A percentile compares a stretch with the other conserved stretches of the same genome.
phyloP scores from a whole-genome alignment of 2,888 invertebrate genomes.

The Myathropa florea region DNA sequence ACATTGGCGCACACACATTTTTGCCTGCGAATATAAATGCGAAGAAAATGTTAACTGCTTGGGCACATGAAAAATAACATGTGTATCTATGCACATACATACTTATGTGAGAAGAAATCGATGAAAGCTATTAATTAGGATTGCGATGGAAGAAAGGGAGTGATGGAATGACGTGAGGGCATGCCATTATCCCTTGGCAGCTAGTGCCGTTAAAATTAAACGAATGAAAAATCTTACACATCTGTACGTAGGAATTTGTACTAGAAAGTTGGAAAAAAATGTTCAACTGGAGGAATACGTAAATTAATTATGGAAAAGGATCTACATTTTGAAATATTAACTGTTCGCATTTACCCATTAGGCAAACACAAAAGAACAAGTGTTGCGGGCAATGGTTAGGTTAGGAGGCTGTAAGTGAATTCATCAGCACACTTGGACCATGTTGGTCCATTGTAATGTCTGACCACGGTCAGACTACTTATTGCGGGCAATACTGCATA shows the following conservation, averaged over 20 bases:
- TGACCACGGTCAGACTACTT: too few species aligned
- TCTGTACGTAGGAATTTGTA: not conserved
- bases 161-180: not conserved
- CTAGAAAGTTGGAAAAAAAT: not conserved
- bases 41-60: not conserved
- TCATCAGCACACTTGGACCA: too few species aligned
- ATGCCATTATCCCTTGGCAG: not conserved
- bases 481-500: too few species aligned
- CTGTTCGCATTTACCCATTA: too few species aligned
- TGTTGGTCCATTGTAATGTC: too few species aligned
- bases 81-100: not conserved
- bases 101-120: not conserved
- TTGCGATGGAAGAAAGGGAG: not conserved
- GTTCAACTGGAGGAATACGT: not conserved
- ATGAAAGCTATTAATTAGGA: conserved; percentile 5
- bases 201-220: not conserved
- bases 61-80: not conserved
- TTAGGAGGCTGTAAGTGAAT: too few species aligned
- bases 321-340: not conserved
- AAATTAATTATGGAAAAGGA: not conserved
- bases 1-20: not conserved
- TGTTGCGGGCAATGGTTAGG: too few species aligned
- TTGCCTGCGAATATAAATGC: not conserved
- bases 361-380: too few species aligned
- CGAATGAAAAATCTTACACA: not conserved